A percentile compares a stretch with the other conserved stretches of the same genome.
Evolutionary conservation across 2,888 invertebrate genomes (phyloP).

Genomic region (Mylabris sibirica): DNA sequence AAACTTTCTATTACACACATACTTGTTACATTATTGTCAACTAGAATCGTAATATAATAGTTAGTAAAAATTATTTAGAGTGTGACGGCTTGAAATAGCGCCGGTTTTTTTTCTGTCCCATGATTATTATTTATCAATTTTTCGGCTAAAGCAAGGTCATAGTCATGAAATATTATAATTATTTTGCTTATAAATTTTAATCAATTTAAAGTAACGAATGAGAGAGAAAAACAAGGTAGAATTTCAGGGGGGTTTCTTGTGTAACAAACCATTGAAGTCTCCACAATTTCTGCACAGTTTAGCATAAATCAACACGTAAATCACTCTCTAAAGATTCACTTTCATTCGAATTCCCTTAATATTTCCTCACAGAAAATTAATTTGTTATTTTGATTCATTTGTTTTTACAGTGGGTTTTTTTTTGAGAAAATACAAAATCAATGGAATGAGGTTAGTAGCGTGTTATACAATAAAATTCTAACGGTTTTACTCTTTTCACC

Average conservation of each 20-base stretch:
- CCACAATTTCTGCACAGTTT: neutral
- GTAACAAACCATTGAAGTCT: neutral
- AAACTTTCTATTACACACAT: slow-evolving; percentile 19
- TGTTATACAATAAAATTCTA: slow-evolving; percentile 2
- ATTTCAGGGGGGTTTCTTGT: neutral
- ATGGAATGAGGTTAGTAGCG: neutral
- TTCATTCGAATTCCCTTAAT: neutral
- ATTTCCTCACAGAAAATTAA: neutral
- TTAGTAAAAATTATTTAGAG: neutral
- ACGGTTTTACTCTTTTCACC: slow-evolving; percentile 8
- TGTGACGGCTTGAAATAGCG: neutral
- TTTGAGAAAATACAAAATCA: neutral
- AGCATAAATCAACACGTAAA: neutral
- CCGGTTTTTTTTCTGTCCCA: neutral
- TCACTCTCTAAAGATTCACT: neutral
- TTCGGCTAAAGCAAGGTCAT: neutral
- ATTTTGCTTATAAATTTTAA: too few relatives aligned
- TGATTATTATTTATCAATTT: too few relatives aligned
- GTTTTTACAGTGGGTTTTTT: neutral
- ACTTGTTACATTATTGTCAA: slow-evolving; percentile 8
- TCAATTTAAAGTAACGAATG: neutral
- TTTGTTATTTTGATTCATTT: neutral
- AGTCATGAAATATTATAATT: neutral
- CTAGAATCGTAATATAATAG: neutral
- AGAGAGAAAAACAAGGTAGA: neutral